Evolutionary conservation across 2,888 invertebrate species (phyloP), one percentile per base, ranked within the genome.

Genomic region (Athrips mouffetella): DNA sequence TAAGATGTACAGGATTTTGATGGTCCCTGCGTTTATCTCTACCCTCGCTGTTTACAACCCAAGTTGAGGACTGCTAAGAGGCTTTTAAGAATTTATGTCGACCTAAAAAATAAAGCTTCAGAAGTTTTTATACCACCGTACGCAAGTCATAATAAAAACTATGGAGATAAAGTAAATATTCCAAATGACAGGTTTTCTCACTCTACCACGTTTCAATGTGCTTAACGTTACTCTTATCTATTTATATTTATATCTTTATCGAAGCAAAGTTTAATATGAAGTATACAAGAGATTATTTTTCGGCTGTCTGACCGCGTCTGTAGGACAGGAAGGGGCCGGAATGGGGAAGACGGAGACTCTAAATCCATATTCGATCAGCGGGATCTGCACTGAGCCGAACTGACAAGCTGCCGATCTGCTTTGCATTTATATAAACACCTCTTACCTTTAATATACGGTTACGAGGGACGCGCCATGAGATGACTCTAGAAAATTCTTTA

Each of bases 341-440:
- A 76, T 75, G 71, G 80, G 80, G 78, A 78, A 72, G 76, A 76
- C 75, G n/a, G n/a, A n/a, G n/a, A n/a, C 16, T 82, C 75, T 80
- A 83, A 85, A 86, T 88, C 86, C 84, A 87, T 87, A 87, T 88
- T 87, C 86, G 84, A 88, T 87, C 86, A 84, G 76, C 63, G 73
- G 79, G 76, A 78, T 81, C 79, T 78, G 73, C 77, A 70, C 79
- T 84, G 85, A 88, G 82, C 79, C 83, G 81, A 84, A 78, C 80
- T 86, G 88, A 88, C 88, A 88, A 86, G 84, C 82, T 79, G 77
- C 79, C 80, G 85, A 85, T 79, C 88, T 87, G 82, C 77, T 88
- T 88, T 88, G 88, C 88, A 87, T 88, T 86, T 88, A 88, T 85
- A 88, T 88, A 88, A 88, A 88, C 85, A 87, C 77, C 79, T 80